Evolutionary conservation across 2,888 invertebrate genomes (phyloP).

Genomic region (Cyrtodaria siliqua): DNA sequence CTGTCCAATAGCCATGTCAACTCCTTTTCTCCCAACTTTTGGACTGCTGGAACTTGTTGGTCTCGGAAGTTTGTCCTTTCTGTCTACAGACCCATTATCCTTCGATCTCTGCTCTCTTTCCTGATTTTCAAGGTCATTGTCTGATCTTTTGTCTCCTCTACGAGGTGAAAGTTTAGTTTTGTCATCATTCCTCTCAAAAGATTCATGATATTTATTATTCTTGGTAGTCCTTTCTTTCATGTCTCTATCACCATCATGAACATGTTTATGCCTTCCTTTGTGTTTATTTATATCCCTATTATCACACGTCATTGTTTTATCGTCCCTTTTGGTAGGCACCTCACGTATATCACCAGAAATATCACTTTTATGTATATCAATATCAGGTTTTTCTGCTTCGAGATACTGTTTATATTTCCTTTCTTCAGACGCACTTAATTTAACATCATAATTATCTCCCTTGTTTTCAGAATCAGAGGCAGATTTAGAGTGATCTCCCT

Average conservation of each 20-base stretch:
- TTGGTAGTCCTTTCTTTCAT: not conserved
- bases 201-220: no score
- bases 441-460: constrained; percentile 17
- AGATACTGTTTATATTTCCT: constrained; percentile 66
- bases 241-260: not conserved
- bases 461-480: not conserved
- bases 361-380: constrained; percentile 37
- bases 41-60: constrained; percentile 65
- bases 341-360: not conserved
- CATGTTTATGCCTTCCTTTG: constrained; percentile 2
- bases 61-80: constrained; percentile 20
- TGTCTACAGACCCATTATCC: not conserved
- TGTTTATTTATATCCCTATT: constrained; percentile 9
- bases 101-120: not conserved
- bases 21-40: constrained; percentile 39
- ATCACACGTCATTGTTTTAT: constrained; percentile 1
- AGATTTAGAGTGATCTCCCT: not conserved
- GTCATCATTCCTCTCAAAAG: no score
- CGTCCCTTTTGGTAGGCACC: not conserved
- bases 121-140: not conserved
- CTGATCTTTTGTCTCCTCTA: no score
- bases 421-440: constrained; percentile 1
- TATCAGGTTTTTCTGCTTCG: constrained; percentile 74
- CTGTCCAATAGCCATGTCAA: constrained; percentile 74
- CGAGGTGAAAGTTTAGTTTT: no score